phyloP scores from a whole-genome alignment of 2,797 vertebrate species.

The Alcedo quadribrachys region DNA sequence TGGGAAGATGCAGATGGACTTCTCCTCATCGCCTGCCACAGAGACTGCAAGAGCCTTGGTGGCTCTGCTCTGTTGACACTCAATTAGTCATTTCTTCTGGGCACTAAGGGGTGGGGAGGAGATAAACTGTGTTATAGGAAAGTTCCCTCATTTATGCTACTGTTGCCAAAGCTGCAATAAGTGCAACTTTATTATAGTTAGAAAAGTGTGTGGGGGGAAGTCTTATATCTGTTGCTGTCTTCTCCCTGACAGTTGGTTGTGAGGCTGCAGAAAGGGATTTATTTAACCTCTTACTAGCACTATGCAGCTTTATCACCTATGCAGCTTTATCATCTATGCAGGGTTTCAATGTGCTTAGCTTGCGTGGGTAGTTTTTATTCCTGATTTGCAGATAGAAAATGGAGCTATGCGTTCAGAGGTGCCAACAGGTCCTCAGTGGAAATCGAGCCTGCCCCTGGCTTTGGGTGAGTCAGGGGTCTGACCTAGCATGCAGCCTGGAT shows the following conservation, averaged over 20 bases:
- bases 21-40: not conserved
- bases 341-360: not conserved
- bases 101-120: not conserved
- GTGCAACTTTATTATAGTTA: not conserved
- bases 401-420: not conserved
- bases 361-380: not conserved
- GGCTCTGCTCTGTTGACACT: constrained; percentile 44
- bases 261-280: not conserved
- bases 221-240: not conserved
- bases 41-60: not conserved
- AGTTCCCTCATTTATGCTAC: not conserved
- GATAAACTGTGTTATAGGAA: not conserved
- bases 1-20: not conserved
- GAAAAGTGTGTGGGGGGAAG: not conserved
- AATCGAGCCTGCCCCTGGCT: not conserved
- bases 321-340: not conserved
- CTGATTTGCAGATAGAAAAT: not conserved
- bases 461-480: not conserved
- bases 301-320: not conserved
- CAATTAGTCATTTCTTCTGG: constrained; percentile 8
- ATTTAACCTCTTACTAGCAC: not conserved
- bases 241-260: not conserved
- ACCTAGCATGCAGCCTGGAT: not conserved
- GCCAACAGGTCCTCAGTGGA: not conserved
- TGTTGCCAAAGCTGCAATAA: not conserved